phyloP scores from a whole-genome alignment of 2,888 invertebrate genomes.

The Hymenopus coronatus region DNA sequence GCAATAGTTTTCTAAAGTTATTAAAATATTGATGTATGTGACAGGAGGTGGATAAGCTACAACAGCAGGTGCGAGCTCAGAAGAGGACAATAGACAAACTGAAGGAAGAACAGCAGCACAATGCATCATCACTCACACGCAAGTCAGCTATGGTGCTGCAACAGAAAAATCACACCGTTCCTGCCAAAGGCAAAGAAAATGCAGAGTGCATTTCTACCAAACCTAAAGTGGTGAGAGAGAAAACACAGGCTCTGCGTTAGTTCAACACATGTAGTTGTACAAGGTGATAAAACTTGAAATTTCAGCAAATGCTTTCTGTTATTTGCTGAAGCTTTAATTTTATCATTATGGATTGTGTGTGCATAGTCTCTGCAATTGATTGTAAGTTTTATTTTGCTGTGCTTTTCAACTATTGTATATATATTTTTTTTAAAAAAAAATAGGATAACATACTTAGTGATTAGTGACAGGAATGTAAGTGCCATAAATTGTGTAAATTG shows the following conservation, averaged over 20 bases:
- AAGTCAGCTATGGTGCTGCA: background rate
- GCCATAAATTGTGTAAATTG: too few species aligned
- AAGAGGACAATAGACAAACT: conserved; percentile 13
- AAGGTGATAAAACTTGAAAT: too few species aligned
- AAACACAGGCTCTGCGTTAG: background rate
- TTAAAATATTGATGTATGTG: background rate
- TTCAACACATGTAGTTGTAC: background rate
- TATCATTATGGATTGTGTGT: too few species aligned
- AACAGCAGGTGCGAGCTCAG: background rate
- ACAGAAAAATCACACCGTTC: background rate
- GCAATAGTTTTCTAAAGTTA: background rate
- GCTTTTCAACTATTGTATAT: too few species aligned
- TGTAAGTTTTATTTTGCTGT: too few species aligned
- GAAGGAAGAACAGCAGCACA: background rate
- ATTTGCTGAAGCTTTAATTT: too few species aligned
- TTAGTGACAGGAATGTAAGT: too few species aligned
- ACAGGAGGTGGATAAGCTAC: conserved; percentile 12
- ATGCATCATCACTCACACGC: background rate
- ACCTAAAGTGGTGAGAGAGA: background rate
- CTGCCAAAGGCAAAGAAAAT: conserved; percentile 9
- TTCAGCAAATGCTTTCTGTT: too few species aligned
- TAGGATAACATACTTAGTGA: too few species aligned
- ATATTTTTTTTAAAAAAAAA: too few species aligned
- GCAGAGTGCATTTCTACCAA: background rate
- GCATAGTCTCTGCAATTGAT: too few species aligned